Conservation (phyloP, 2,113 vertebrate genomes). For the Chloropsis hardwickii region DNA sequence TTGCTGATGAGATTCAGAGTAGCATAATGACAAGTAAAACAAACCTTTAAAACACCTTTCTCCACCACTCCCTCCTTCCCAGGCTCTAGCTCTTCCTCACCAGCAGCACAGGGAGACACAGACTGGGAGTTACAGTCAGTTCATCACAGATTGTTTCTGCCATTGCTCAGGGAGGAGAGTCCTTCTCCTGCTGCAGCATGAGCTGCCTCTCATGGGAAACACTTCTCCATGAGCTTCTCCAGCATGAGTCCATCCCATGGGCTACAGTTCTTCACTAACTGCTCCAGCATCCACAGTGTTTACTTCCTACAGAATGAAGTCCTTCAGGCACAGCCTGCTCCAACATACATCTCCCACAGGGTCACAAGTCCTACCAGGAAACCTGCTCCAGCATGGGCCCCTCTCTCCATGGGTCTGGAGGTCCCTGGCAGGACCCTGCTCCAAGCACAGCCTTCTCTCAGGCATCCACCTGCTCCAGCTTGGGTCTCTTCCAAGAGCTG, state of each 20-base stretch:
- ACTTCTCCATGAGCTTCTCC: not conserved
- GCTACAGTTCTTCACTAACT: not conserved
- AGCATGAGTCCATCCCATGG: not conserved
- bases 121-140: not conserved
- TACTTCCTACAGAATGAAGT: not conserved
- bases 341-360: fast-evolving
- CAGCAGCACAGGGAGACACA: not conserved
- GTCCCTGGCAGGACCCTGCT: not conserved
- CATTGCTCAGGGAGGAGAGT: not conserved
- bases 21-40: not conserved
- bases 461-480: not conserved
- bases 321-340: not conserved
- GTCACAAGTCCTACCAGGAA: not conserved
- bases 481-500: not conserved
- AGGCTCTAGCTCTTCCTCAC: too few species aligned
- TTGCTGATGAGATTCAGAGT: not conserved
- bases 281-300: not conserved
- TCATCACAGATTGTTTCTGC: not conserved
- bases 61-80: not conserved
- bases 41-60: not conserved
- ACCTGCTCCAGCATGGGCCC: not conserved
- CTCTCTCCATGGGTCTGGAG: not conserved
- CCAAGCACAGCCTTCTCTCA: not conserved
- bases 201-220: not conserved
- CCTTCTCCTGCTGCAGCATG: fast-evolving